Evolutionary conservation across 2,888 invertebrate species (phyloP).

Genomic region (Eristalis tenax): DNA sequence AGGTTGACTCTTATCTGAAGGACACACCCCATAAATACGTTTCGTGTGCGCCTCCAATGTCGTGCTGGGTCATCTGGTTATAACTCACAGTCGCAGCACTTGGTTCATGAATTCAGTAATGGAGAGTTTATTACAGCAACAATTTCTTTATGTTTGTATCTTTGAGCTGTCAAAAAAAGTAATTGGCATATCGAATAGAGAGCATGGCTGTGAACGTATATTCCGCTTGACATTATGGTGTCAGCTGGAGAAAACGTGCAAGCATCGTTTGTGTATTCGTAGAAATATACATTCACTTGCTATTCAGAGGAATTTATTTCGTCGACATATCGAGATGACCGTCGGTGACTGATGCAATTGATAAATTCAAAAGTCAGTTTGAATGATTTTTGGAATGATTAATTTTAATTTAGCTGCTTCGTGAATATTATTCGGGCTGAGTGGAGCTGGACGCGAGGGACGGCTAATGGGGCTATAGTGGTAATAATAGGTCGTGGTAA

Average conservation of each 20-base stretch:
- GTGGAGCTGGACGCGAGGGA: too few species aligned
- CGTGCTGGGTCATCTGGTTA: conserved; percentile 20
- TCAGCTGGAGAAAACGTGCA: background rate
- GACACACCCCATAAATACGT: conserved; percentile 16
- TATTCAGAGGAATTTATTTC: too few species aligned
- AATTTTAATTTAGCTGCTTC: background rate
- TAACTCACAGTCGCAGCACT: conserved; percentile 33
- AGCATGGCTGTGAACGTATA: conserved; percentile 46
- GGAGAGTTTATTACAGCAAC: conserved; percentile 66
- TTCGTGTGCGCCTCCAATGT: conserved; percentile 38
- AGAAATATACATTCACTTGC: too few species aligned
- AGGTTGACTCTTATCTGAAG: conserved; percentile 40
- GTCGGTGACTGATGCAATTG: too few species aligned
- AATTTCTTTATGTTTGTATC: conserved; percentile 83
- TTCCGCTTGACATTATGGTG: conserved; percentile 46
- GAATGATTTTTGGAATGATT: too few species aligned
- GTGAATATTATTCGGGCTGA: too few species aligned
- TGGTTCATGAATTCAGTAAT: conserved; percentile 30
- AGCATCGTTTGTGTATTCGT: too few species aligned
- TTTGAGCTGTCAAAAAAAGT: conserved; percentile 84
- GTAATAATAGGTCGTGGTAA: too few species aligned
- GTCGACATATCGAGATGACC: too few species aligned
- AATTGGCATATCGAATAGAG: conserved; percentile 83
- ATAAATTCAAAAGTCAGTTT: too few species aligned
- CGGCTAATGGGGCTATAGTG: too few species aligned